phyloP scores from a whole-genome alignment of 2,113 vertebrate genomes.

The Myrmophylax atrothorax region DNA sequence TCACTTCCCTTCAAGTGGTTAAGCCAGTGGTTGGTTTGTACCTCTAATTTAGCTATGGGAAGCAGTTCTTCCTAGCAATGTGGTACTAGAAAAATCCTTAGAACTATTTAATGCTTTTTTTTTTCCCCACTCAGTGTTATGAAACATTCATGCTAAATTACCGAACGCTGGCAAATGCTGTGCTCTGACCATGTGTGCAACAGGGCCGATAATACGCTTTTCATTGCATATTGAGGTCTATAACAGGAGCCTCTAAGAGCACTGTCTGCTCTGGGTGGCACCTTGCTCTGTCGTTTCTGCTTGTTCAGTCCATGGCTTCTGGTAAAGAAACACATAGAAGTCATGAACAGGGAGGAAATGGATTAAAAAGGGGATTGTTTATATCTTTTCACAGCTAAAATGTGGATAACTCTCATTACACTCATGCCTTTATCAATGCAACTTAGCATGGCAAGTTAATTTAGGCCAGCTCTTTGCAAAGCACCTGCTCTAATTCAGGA shows the following conservation, averaged over 20 bases:
- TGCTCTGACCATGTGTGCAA: not conserved
- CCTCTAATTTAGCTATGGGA: slow-evolving; percentile 41
- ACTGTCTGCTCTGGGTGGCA: not conserved
- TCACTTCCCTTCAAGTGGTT: slow-evolving; percentile 63
- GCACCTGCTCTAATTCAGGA: not conserved
- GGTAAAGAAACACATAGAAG: not conserved
- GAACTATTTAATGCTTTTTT: slow-evolving; percentile 15
- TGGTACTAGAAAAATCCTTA: slow-evolving; percentile 42
- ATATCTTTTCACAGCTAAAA: not conserved
- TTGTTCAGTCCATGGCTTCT: not conserved
- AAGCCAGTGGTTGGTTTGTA: slow-evolving; percentile 27
- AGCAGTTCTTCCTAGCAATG: slow-evolving; percentile 28
- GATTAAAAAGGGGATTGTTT: not conserved
- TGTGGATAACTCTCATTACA: not conserved
- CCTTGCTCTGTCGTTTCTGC: not conserved
- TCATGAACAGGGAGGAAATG: not conserved
- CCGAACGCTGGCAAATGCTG: not conserved
- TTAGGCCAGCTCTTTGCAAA: not conserved
- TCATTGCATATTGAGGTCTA: not conserved
- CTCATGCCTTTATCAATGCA: not conserved
- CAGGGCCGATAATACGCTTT: not conserved
- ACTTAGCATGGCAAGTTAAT: not conserved
- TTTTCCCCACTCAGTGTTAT: not conserved
- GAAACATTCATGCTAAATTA: not conserved
- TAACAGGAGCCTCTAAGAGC: not conserved